These are phyloP conservation scores for Neogale vison DNA, from an alignment of 2,113 vertebrate species.

Conservation along the genomic window DNA sequence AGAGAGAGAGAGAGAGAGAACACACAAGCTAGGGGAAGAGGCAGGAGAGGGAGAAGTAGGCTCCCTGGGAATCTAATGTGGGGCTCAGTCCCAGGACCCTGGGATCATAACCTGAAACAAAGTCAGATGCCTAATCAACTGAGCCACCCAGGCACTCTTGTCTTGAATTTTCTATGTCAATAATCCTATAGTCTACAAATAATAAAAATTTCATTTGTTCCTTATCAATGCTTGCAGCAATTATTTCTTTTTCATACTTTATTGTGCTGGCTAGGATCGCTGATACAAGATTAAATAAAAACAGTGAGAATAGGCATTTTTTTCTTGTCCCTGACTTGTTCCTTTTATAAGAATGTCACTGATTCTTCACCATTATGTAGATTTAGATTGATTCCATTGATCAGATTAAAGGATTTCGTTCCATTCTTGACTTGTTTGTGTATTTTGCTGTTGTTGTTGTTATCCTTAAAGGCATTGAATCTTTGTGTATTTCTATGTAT, in stretches of 20 bases:
- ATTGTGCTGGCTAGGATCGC: not conserved
- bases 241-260: slow-evolving; percentile 42
- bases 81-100: not conserved
- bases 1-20: no score
- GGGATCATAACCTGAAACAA: not conserved
- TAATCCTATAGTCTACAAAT: not conserved
- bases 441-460: not conserved
- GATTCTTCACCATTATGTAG: not conserved
- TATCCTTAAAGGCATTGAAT: not conserved
- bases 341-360: not conserved
- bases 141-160: not conserved
- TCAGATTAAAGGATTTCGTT: not conserved
- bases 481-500: not conserved
- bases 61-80: not conserved
- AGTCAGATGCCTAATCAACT: not conserved
- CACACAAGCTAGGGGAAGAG: no score
- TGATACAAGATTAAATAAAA: not conserved
- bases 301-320: not conserved
- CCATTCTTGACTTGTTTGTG: not conserved
- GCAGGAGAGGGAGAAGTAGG: no score
- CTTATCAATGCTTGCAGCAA: not conserved
- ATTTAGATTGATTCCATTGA: not conserved
- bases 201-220: not conserved
- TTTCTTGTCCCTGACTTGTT: not conserved
- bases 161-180: slow-evolving; percentile 20